Evolutionary conservation across 1,140 invertebrate species (phyloP).

Genomic region (Triops longicaudatus): DNA sequence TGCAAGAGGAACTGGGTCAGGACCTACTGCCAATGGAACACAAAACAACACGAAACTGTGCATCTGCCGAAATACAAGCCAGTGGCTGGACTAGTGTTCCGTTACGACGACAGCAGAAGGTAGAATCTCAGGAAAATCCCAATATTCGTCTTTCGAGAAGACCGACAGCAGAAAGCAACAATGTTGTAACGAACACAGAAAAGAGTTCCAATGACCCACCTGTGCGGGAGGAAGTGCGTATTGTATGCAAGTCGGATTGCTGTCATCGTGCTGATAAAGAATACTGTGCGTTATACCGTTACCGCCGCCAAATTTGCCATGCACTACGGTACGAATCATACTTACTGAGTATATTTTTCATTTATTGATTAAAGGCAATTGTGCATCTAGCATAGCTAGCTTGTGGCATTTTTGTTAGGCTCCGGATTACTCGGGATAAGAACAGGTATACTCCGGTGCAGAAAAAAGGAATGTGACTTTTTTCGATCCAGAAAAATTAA

Average conservation of each 20-base stretch:
- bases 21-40: neutral
- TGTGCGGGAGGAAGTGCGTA: neutral
- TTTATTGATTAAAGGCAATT: too few relatives aligned
- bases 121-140: neutral
- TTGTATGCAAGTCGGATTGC: constrained; percentile 17
- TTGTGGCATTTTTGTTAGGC: too few relatives aligned
- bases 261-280: neutral
- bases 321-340: neutral
- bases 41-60: neutral
- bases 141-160: neutral
- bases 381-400: too few relatives aligned
- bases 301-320: constrained; percentile 18
- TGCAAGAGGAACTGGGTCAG: neutral
- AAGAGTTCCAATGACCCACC: neutral
- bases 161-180: neutral
- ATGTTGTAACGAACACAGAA: neutral
- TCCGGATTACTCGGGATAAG: too few relatives aligned
- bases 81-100: neutral
- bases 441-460: too few relatives aligned
- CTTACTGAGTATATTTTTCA: too few relatives aligned
- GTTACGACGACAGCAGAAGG: neutral
- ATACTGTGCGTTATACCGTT: constrained; percentile 18
- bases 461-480: too few relatives aligned
- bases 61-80: neutral
- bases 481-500: too few relatives aligned